Base-by-base conservation (phyloP, 2,113 vertebrate genomes). In the Myrmecophaga tridactyla region DNA sequence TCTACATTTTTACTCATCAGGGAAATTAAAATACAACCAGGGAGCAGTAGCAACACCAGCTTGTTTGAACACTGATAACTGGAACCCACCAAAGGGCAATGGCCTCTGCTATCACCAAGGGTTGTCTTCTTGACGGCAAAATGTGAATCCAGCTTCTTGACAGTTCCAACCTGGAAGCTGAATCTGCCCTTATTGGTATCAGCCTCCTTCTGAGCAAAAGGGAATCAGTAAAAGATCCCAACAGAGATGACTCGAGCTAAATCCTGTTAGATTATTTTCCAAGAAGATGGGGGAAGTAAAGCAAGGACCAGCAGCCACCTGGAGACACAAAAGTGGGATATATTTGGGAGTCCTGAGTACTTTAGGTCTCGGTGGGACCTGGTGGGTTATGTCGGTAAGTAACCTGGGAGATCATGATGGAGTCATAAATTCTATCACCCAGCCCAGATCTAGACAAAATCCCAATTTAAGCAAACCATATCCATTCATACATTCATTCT, bases 231-330 rank as follows among this genome's bases (percentile, higher is more conserved):
- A 89, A 83, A 82, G 14, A 36, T 85, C 43, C 29, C 82, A 21
- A 10, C 86, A 20, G 21, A 90, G 58, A 73, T 36, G 84, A 80
- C 70, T 76, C 67, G 5, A 87, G 70, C 63, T 89, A 84, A 89
- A 60, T 84, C 65, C 39, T 78, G 9, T 81, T 87, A 70, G 43
- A 48, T 31, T 18, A 85, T 69, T 91, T 89, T 36, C 58, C 87
- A 92, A 25, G 65, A 93, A 92, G 13, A 43, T 31, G 91, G 43
- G 43, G 51, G 58, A 89, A 82, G 65, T 82, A 93, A 56, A 70
- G 5, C 48, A 89, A 56, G 21, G 83, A 9, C 18, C 60, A 72
- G 67, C 46, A 86, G 43, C 65, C 23, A 58, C 48, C 76, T 41
- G 60, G 58, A 89, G 65, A 72, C 43, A 53, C 0, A 15, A 7